These are phyloP conservation scores for Chunga burmeisteri DNA, from an alignment of 2,113 vertebrate genomes.

Conservation along the genomic window DNA sequence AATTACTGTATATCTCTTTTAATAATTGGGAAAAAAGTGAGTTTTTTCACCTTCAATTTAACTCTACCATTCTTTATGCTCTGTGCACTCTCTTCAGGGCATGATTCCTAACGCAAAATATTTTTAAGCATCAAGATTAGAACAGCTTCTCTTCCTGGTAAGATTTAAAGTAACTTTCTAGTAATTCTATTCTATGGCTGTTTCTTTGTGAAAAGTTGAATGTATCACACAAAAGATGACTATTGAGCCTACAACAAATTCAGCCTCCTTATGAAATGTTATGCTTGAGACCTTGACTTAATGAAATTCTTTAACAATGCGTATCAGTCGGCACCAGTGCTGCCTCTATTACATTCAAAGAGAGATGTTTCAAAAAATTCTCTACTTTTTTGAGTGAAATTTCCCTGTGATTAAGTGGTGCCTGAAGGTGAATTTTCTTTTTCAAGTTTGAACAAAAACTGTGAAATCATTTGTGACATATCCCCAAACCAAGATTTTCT, in stretches of 20 bases:
- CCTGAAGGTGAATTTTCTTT: conserved; percentile 19
- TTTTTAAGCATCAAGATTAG: neutral
- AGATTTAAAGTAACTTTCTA: neutral
- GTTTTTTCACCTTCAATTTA: neutral
- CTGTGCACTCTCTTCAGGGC: neutral
- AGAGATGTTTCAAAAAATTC: neutral
- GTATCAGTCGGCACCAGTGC: neutral
- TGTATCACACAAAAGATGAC: neutral
- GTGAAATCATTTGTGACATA: neutral
- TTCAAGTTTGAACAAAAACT: conserved; percentile 7
- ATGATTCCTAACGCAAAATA: neutral
- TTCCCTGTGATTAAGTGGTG: neutral
- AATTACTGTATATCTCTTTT: neutral
- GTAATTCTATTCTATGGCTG: neutral
- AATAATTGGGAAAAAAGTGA: neutral
- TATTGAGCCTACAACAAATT: conserved; percentile 1
- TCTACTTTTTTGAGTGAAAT: neutral
- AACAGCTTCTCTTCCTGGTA: neutral
- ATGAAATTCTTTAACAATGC: conserved; percentile 8
- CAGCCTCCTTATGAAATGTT: neutral
- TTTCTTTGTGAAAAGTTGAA: neutral
- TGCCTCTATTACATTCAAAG: neutral
- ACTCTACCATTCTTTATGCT: neutral
- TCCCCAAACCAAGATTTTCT: neutral
- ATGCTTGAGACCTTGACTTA: neutral